Evolutionary conservation across 2,113 vertebrate genomes (phyloP).

Genomic region (Calypte anna): DNA sequence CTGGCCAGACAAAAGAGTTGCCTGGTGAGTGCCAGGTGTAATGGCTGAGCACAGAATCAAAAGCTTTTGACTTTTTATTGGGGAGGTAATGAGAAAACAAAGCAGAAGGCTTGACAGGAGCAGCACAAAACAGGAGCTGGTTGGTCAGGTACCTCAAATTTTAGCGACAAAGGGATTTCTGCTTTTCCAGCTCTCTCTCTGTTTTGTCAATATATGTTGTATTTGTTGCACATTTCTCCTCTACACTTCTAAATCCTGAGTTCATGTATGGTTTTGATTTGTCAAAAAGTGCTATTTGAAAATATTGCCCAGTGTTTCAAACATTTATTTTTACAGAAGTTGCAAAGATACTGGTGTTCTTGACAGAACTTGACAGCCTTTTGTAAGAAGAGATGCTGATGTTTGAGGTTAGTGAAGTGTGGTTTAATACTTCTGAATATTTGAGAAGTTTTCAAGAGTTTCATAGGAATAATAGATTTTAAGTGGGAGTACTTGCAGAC

Average conservation of each 20-base stretch:
- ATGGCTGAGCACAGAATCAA: neutral
- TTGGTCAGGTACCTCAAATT: neutral
- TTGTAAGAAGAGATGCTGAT: neutral
- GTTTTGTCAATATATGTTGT: neutral
- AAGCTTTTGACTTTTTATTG: neutral
- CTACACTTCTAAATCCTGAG: neutral
- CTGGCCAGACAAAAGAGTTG: neutral
- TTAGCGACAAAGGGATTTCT: neutral
- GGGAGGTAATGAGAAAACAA: neutral
- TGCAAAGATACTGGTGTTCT: neutral
- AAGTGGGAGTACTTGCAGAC: neutral
- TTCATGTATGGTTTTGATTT: neutral
- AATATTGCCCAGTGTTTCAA: neutral
- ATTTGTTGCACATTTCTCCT: neutral
- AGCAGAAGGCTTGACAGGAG: neutral
- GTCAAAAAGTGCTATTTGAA: neutral
- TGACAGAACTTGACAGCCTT: neutral
- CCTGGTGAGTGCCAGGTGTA: neutral
- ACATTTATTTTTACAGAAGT: neutral
- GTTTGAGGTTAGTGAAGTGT: neutral
- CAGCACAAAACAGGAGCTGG: neutral
- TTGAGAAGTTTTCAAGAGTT: neutral
- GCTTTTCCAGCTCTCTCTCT: neutral
- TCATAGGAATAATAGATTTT: neutral
- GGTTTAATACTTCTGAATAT: neutral